Evolutionary conservation across 2,113 vertebrate genomes (phyloP), one percentile per base, ranked within the genome.

Genomic region (Ictidomys tridecemlineatus): DNA sequence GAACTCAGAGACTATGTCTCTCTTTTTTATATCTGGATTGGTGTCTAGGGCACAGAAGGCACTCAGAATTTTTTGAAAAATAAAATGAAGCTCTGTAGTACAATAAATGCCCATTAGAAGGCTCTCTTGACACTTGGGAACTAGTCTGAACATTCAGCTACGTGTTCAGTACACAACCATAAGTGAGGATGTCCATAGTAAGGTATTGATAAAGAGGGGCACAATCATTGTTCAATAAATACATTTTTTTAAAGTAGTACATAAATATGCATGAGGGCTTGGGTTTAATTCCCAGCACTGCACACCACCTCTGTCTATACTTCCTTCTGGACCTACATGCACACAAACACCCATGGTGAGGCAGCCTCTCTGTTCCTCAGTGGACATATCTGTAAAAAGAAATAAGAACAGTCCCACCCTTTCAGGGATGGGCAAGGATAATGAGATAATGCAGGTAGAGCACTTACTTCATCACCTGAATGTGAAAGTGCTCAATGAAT

Each of bases 91-190:
- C 22, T 32, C 48, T 78, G 73, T 85, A 98, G 70, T 97, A 73
- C 93, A 96, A 42, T 12, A 14, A 82, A 79, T 8, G 53, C 77
- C 98, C 98, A 83, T 79, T 96, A 98, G 98, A 97, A 97, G 98
- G 97, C 97, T 92, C 97, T 74, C 97, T 92, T 95, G 92, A 61
- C 58, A 85, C 80, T 93, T 74, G 48, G 91, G 69, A 97, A 82
- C 42, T 53, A 85, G 34, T 24, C 92, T 65, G 56, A 58, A 22
- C 28, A 24, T 8, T 69, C 8, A 17, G 48, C 20, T 76, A 56
- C 77, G 42, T 26, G 65, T 67, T 67, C 26, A 65, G 28, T 28
- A 17, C 56, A 56, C 56, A 58, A 20, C 20, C 18, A 20, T 26
- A 3, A 51, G 14, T 28, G 48, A 51, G 67, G 42, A 39, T 11